Evolutionary conservation across 2,888 invertebrate species (phyloP).

Genomic region (Mactromeris polynyma): DNA sequence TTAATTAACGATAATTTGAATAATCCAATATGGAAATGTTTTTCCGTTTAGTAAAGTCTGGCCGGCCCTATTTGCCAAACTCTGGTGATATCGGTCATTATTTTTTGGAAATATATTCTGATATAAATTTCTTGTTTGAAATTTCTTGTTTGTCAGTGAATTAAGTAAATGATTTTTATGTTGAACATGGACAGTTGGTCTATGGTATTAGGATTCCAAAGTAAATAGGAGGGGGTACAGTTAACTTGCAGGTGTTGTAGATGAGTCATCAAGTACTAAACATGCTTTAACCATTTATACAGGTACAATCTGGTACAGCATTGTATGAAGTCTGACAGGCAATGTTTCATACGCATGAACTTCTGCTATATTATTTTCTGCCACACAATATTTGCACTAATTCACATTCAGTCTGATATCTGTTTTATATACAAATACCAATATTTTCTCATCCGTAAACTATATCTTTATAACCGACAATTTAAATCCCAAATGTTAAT

Average conservation of each 20-base stretch:
- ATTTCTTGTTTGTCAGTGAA: too few species aligned
- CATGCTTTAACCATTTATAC: neutral
- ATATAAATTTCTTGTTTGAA: too few species aligned
- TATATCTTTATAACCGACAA: constrained; percentile 12
- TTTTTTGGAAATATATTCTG: too few species aligned
- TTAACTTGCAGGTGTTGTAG: neutral
- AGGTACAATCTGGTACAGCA: neutral
- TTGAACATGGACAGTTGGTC: too few species aligned
- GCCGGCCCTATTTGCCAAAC: too few species aligned
- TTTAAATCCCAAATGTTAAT: constrained; percentile 30
- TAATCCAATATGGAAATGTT: too few species aligned
- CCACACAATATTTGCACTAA: neutral
- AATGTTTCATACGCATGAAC: neutral
- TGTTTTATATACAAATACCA: neutral
- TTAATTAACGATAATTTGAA: too few species aligned
- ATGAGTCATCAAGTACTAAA: neutral
- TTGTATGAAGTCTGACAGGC: neutral
- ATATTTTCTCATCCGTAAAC: neutral
- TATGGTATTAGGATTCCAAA: neutral
- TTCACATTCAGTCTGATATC: neutral
- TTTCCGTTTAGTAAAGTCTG: too few species aligned
- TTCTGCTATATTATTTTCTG: neutral
- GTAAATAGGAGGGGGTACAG: neutral
- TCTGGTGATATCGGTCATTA: too few species aligned
- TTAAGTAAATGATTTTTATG: too few species aligned